Evolutionary conservation across 2,797 vertebrate genomes (phyloP), one percentile per base, ranked within the genome.

Genomic region (Muscicapa comitata): DNA sequence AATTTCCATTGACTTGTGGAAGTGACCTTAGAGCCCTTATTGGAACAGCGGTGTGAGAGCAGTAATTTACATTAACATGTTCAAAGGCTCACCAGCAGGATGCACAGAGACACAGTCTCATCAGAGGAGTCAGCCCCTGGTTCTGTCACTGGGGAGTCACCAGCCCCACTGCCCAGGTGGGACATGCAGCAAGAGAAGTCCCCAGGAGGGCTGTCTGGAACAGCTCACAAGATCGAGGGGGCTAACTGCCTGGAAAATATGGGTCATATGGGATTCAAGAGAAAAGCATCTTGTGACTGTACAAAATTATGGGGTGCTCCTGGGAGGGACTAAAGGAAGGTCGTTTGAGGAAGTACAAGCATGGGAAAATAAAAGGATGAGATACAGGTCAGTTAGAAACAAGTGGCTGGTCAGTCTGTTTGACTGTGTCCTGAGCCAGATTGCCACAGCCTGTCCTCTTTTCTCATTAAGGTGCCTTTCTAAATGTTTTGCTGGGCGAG

Each of bases 61-160:
- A n/a, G 31, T 72, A 11, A 43, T 79, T 47, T 38, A 35, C 43
- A n/a, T 51, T 11, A 55, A 13, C 5, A 2, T 31, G 21, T 45
- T 70, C 6, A 37, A 40, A 79, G 51, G 19, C 14, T 82, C 25
- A n/a, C 35, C 25, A 18, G 38, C 17, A 21, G 48, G 48, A 29
- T 2, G 2, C 15, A 16, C 31, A 38, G 70, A 58, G 48, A 13
- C 19, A 31, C 25, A 10, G 48, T 55, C 20, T 38, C 2, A 0
- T 74, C 13, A 26, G 33, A 67, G 40, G 31, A 50, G 37, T 54
- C 51, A 57, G 19, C n/a, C 13, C n/a, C 35, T 1, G 1, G 7
- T 18, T 65, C 28, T 63, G 51, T 74, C 65, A 20, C n/a, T n/a
- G 53, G 26, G 25, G 18, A 50, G 40, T 33, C 29, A 14, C 23